A percentile compares a stretch with the other conserved stretches of the same genome.
phyloP scores from a whole-genome alignment of 2,888 invertebrate species.

The Oxyscelio sp. region DNA sequence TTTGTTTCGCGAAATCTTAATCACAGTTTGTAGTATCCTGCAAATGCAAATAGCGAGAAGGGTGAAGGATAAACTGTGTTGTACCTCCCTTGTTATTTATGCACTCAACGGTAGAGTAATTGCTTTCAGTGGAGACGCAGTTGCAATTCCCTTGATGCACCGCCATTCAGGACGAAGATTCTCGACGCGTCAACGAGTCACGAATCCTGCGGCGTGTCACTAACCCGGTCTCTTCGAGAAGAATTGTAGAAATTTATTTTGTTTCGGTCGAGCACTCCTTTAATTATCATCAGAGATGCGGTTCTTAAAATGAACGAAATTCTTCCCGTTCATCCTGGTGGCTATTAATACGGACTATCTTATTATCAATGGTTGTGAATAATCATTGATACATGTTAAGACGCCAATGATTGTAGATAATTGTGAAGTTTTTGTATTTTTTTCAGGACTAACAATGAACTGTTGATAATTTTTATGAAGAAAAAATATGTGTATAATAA shows the following conservation, averaged over 20 bases:
- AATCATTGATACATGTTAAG: not conserved
- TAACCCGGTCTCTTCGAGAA: conserved; percentile 38
- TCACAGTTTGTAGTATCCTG: conserved; percentile 26
- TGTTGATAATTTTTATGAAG: too few species aligned
- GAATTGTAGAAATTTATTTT: conserved; percentile 40
- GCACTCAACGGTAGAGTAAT: conserved; percentile 64
- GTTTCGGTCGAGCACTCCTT: conserved; percentile 9
- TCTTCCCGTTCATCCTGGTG: not conserved
- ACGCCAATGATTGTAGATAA: too few species aligned
- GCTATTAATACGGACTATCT: not conserved
- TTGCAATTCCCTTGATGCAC: conserved; percentile 65
- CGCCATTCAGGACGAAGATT: conserved; percentile 53
- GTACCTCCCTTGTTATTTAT: conserved; percentile 61
- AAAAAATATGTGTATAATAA: too few species aligned
- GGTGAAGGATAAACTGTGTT: conserved; percentile 41
- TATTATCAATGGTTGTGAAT: conserved; percentile 1
- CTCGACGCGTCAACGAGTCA: conserved; percentile 58
- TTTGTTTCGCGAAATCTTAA: conserved; percentile 27
- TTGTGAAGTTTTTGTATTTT: too few species aligned
- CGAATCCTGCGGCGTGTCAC: conserved; percentile 56
- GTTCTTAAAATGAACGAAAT: conserved; percentile 22
- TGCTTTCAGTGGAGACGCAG: conserved; percentile 60
- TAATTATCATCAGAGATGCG: conserved; percentile 21
- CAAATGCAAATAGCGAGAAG: conserved; percentile 48
- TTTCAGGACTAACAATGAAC: too few species aligned